Evolutionary conservation across 64 coral and sea anemone genomes (phyloP), one percentile per base, ranked within the genome.

Genomic region (Anthopleura sola): DNA sequence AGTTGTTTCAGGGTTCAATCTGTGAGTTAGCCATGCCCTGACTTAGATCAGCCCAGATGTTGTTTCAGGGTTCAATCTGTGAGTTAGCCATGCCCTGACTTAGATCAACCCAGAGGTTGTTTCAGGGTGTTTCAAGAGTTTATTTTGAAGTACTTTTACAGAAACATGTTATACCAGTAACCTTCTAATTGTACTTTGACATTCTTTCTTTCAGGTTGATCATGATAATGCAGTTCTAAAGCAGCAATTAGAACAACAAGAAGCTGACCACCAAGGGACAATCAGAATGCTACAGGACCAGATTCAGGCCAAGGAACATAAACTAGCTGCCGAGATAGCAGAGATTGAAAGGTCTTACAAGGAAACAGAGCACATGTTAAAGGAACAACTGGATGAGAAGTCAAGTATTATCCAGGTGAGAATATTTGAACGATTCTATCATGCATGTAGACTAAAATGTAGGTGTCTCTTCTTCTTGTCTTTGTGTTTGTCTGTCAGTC

Each of bases 351-450:
- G 82, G 32, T 92, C 88, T 23, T 99, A 94, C 87, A 99, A 94
- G 38, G 91, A 94, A 69, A 91, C 85, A 68, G 97, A 99, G 31
- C 97, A 99, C 83, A 94, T 95, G 78, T 83, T 99, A 16, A 92
- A 62, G 49, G 97, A 99, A 44, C 87, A 89, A n/a, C 56, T 95
- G 2, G 97, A 99, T 37, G 97, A 99, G 64, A 99, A 99, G 60
- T 89, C 97, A 6, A 94, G 88, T 39, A 99, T 99, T 68, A 94
- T 94, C 55, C 93, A 99, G 90, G 97, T 99, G 62, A 66, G n/a
- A 20, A 44, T 7, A n/a, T 62, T 23, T 26, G 20, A 17, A 0
- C 18, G 20, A 6, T 36, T 51, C 12, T 5, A 5, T n/a, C 40
- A 8, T 44, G 40, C 40, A 44, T 44, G 4, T n/a, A n/a, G n/a